A percentile compares a stretch with the other conserved stretches of the same genome.
phyloP scores from a whole-genome alignment of 2,113 vertebrate species.

The Nanorana parkeri region DNA sequence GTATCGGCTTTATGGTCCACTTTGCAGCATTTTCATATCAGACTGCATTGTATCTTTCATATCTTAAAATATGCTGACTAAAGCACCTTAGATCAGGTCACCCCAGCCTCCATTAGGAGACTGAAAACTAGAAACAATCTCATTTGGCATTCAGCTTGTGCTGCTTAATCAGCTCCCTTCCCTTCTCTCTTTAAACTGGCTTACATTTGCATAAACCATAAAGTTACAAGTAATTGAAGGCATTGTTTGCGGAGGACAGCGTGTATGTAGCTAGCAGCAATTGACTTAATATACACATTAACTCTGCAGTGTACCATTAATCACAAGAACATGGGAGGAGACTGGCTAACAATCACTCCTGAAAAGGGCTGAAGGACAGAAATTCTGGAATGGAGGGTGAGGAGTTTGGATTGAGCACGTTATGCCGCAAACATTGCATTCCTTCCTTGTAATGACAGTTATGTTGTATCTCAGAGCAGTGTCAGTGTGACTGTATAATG shows the following conservation, averaged over 20 bases:
- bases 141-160: slow-evolving; percentile 16
- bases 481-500: not conserved
- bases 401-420: not conserved
- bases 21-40: too few relatives aligned
- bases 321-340: not conserved
- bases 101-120: not conserved
- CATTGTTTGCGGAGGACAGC: slow-evolving; percentile 7
- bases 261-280: not conserved
- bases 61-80: not conserved
- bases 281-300: slow-evolving; percentile 21
- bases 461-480: not conserved
- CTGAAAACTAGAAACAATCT: not conserved
- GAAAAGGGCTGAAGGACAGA: not conserved
- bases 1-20: too few relatives aligned
- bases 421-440: not conserved
- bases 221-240: slow-evolving; percentile 11
- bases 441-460: not conserved
- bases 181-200: not conserved
- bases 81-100: not conserved
- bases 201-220: not conserved
- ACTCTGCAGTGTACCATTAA: slow-evolving; percentile 27
- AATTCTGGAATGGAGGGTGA: not conserved
- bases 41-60: too few relatives aligned
- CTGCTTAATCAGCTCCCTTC: not conserved
- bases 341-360: not conserved